Percentiles rank a stretch among this genome's conserved stretches.
Evolutionary conservation across 2,888 invertebrate genomes (phyloP).

Genomic region (Helleia helle): DNA sequence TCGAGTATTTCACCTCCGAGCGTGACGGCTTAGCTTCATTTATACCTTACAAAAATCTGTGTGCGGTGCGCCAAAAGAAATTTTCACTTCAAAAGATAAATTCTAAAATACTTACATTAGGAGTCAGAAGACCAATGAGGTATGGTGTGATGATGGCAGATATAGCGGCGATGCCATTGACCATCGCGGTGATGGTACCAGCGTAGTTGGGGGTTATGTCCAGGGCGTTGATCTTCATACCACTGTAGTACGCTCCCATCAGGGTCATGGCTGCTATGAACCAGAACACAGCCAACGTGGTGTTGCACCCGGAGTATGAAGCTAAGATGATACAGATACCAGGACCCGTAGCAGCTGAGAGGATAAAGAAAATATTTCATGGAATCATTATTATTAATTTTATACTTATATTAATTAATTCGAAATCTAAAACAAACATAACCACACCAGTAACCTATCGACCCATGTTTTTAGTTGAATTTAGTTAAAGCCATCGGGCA

Average conservation of each 20-base stretch:
- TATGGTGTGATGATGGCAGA: slow-evolving; percentile 77
- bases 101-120: slow-evolving; percentile 76
- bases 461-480: too few relatives aligned
- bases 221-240: slow-evolving; percentile 78
- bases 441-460: too few relatives aligned
- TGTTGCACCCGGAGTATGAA: slow-evolving; percentile 76
- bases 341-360: slow-evolving; percentile 78
- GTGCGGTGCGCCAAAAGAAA: too few relatives aligned
- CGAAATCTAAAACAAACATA: too few relatives aligned
- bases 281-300: slow-evolving; percentile 68
- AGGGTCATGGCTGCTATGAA: slow-evolving; percentile 78
- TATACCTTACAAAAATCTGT: too few relatives aligned
- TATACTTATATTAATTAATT: neutral
- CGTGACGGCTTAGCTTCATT: too few relatives aligned
- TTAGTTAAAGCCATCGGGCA: too few relatives aligned
- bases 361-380: neutral
- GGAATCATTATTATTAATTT: too few relatives aligned
- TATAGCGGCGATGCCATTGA: slow-evolving; percentile 77
- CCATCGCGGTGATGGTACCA: slow-evolving; percentile 77
- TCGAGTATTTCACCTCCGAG: too few relatives aligned
- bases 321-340: slow-evolving; percentile 10
- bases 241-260: slow-evolving; percentile 82
- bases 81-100: too few relatives aligned
- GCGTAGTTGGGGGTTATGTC: slow-evolving; percentile 78
- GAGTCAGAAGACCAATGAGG: slow-evolving; percentile 75